phyloP scores from a whole-genome alignment of 2,113 vertebrate genomes.

The Microcebus jonahi region DNA sequence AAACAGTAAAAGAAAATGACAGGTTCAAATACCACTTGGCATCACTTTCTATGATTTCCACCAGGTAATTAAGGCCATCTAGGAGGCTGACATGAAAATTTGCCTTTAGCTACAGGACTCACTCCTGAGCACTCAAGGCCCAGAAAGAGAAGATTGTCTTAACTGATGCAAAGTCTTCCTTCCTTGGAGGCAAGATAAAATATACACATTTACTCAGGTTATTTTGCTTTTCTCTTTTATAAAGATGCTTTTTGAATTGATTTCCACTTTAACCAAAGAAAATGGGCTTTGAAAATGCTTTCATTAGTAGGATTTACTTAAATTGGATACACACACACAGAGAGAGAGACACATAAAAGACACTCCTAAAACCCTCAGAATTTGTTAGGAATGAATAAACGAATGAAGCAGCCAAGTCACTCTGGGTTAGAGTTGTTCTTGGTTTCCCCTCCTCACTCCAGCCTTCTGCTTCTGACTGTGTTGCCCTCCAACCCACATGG shows the following conservation, averaged over 20 bases:
- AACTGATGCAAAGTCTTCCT: background rate
- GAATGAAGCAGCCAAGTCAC: background rate
- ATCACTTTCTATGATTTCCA: background rate
- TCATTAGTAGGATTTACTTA: conserved; percentile 29
- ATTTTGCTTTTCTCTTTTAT: background rate
- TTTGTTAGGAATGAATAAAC: background rate
- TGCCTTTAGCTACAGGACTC: conserved; percentile 17
- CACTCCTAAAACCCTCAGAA: background rate
- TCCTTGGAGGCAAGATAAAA: conserved; percentile 38
- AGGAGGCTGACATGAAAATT: conserved; percentile 48
- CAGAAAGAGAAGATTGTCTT: background rate
- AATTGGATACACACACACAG: background rate
- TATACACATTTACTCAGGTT: conserved; percentile 17
- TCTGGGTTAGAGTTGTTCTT: background rate
- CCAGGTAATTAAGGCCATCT: conserved; percentile 64
- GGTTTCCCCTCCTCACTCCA: background rate
- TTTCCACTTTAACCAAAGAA: conserved; percentile 59
- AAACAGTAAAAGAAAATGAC: conserved; percentile 66
- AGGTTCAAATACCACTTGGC: conserved; percentile 56
- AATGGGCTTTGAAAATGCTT: conserved; percentile 35
- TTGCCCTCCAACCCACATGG: background rate
- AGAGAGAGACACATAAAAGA: background rate
- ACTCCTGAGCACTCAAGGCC: background rate
- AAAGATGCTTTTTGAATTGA: background rate
- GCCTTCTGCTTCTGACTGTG: background rate